Evolutionary conservation across 2,797 vertebrate species (phyloP).

Genomic region (Margarornis squamiger): DNA sequence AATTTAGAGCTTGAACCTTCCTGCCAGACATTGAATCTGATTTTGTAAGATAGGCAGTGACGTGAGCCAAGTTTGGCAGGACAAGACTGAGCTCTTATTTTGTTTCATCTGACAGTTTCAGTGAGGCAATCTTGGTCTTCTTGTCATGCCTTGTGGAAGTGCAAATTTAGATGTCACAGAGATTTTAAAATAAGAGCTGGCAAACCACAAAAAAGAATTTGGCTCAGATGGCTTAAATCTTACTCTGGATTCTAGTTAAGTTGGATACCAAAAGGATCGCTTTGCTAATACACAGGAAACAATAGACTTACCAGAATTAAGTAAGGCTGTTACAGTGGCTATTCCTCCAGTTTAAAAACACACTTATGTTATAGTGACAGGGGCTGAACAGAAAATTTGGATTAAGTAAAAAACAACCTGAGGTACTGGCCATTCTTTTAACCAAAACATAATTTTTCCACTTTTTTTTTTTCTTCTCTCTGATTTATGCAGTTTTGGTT

Average conservation of each 20-base stretch:
- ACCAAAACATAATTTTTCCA: background rate
- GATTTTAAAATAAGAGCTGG: constrained; percentile 56
- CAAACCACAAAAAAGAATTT: constrained; percentile 25
- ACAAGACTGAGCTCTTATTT: constrained; percentile 26
- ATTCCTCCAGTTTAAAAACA: background rate
- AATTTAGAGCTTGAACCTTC: constrained; percentile 39
- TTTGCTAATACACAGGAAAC: constrained; percentile 33
- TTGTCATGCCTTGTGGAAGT: constrained; percentile 47
- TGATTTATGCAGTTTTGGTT: background rate
- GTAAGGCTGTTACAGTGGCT: background rate
- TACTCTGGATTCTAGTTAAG: constrained; percentile 20
- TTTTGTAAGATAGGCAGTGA: constrained; percentile 58
- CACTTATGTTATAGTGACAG: background rate
- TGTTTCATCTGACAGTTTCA: constrained; percentile 60
- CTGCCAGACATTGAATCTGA: constrained; percentile 43
- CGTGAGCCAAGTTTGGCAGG: constrained; percentile 49
- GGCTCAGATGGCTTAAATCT: constrained; percentile 48
- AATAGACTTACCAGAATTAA: constrained; percentile 2
- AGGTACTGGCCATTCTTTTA: background rate
- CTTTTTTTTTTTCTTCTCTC: constrained; percentile 4
- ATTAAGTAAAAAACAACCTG: background rate
- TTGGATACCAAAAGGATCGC: constrained; percentile 30
- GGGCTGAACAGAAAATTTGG: background rate
- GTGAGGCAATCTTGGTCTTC: constrained; percentile 31
- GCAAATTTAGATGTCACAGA: constrained; percentile 61